These are phyloP conservation scores for Tethya wilhelma DNA, from an alignment of 37 sponge, comb jelly and placozoan species.

Conservation along the genomic window DNA sequence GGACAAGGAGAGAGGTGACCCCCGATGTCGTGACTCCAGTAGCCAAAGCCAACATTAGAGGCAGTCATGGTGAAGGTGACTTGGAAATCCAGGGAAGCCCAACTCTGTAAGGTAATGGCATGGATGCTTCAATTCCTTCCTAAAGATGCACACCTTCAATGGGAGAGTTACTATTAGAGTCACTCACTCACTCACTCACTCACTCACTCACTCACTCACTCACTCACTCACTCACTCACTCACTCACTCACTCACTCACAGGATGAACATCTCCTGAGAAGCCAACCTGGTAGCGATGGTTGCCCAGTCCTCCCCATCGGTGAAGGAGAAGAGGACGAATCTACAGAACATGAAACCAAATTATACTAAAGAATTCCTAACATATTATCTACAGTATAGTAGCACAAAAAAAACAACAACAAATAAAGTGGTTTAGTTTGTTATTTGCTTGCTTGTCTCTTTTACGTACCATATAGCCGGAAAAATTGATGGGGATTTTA, in stretches of 20 bases:
- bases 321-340: constrained; percentile 60
- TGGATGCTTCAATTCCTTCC: too few relatives aligned
- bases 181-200: too few relatives aligned
- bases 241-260: constrained; percentile 12
- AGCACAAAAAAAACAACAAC: too few relatives aligned
- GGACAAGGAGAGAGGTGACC: constrained; percentile 66
- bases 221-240: background rate
- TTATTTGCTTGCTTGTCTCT: too few relatives aligned
- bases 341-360: background rate
- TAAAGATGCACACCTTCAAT: too few relatives aligned
- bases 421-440: too few relatives aligned
- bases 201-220: too few relatives aligned
- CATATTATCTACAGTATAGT: too few relatives aligned
- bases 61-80: constrained; percentile 80
- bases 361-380: background rate
- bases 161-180: too few relatives aligned
- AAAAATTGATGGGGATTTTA: too few relatives aligned
- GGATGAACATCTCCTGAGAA: constrained; percentile 85
- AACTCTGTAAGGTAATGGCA: constrained; percentile 48
- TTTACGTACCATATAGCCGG: too few relatives aligned
- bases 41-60: constrained; percentile 76
- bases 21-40: constrained; percentile 87
- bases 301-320: constrained; percentile 83
- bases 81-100: constrained; percentile 74
- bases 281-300: constrained; percentile 80